These are phyloP conservation scores for Synanceia verrucosa DNA, from an alignment of 2,797 vertebrate genomes.

Conservation along the genomic window DNA sequence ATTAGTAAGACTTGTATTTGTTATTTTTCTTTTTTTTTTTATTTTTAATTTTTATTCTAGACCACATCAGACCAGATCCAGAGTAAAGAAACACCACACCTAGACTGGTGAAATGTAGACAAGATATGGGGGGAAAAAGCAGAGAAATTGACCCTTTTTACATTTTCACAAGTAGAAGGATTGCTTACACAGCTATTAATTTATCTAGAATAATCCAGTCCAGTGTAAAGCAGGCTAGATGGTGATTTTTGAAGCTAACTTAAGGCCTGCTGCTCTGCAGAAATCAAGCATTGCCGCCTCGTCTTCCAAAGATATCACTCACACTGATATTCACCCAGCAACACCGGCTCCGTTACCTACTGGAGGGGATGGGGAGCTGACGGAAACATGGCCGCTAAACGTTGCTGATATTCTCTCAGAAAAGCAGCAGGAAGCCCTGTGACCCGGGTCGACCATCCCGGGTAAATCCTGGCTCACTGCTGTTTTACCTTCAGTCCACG, in stretches of 20 bases:
- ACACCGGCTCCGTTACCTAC: fast-evolving
- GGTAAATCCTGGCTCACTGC: slow-evolving; percentile 69
- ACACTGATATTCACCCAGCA: background rate
- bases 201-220: background rate
- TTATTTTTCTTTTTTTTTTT: no score
- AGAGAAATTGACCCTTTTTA: no score
- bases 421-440: slow-evolving; percentile 70
- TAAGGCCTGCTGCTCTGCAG: slow-evolving; percentile 25
- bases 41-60: no score
- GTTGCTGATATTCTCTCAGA: no score
- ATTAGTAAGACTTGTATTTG: background rate
- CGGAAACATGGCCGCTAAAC: background rate
- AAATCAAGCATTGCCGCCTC: slow-evolving; percentile 81
- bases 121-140: no score
- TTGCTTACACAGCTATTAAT: no score
- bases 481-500: slow-evolving; percentile 77
- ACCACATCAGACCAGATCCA: no score
- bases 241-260: background rate
- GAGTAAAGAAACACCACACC: no score
- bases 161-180: no score
- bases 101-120: no score
- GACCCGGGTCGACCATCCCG: slow-evolving; percentile 70
- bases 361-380: fast-evolving
- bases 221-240: background rate
- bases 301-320: slow-evolving; percentile 71